Conservation (phyloP, 1,140 invertebrate genomes). For the Drosophila takahashii region DNA sequence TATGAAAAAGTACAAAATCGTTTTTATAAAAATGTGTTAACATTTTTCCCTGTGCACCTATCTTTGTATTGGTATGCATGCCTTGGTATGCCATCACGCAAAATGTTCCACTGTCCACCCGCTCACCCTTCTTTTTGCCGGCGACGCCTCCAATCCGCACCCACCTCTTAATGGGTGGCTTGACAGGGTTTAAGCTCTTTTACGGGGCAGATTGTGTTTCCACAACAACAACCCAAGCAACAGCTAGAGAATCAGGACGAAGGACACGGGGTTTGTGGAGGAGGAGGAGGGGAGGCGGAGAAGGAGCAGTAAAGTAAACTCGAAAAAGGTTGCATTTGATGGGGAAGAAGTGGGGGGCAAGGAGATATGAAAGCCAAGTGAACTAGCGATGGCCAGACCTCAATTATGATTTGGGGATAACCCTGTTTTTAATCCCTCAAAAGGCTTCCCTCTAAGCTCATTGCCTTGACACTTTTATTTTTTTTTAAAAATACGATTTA, state of each 20-base stretch:
- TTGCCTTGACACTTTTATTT: background rate
- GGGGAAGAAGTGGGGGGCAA: conserved; percentile 5
- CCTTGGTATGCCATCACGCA: conserved; percentile 77
- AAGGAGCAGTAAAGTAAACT: conserved; percentile 51
- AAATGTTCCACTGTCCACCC: conserved; percentile 57
- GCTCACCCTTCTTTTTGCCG: background rate
- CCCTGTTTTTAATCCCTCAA: background rate
- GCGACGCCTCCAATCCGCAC: background rate
- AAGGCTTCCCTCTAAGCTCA: background rate
- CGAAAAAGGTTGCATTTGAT: conserved; percentile 54
- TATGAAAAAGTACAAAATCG: background rate
- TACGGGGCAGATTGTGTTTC: conserved; percentile 81
- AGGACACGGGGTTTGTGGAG: conserved; percentile 7
- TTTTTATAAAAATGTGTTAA: background rate
- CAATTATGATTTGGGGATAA: conserved; percentile 23
- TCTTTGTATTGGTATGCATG: conserved; percentile 57
- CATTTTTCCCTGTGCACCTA: conserved; percentile 10
- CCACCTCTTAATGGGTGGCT: conserved; percentile 80
- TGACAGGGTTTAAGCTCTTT: conserved; percentile 84
- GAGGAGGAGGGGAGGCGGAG: conserved; percentile 14
- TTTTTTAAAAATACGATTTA: background rate
- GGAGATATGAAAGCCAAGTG: conserved; percentile 28
- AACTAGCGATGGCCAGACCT: conserved; percentile 24
- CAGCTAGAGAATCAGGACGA: conserved; percentile 37
- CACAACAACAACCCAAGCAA: conserved; percentile 55